Evolutionary conservation across 1,140 invertebrate species (phyloP).

Genomic region (Philopotamus ludificatus): DNA sequence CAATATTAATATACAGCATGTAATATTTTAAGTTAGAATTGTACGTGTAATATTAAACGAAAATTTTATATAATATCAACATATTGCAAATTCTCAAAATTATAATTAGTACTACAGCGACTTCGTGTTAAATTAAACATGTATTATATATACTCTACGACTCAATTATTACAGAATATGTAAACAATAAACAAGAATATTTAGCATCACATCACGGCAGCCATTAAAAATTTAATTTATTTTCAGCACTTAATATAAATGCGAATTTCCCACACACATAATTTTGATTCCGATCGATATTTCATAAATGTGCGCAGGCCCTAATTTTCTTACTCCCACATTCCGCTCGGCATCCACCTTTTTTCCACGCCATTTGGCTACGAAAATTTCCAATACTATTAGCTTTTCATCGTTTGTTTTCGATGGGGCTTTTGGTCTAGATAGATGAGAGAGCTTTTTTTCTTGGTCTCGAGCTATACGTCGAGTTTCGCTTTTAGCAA

Average conservation of each 20-base stretch:
- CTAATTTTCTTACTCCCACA: not conserved
- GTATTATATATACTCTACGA: too few relatives aligned
- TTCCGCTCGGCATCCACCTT: not conserved
- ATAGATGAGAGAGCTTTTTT: not conserved
- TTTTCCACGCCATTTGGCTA: not conserved
- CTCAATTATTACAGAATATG: not conserved
- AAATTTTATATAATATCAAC: too few relatives aligned
- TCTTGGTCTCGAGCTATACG: not conserved
- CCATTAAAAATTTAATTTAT: too few relatives aligned
- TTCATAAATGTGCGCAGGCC: too few relatives aligned
- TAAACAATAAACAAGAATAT: not conserved
- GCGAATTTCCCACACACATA: not conserved
- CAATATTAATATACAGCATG: not conserved
- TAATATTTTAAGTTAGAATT: too few relatives aligned
- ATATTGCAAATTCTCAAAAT: too few relatives aligned
- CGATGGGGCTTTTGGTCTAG: not conserved
- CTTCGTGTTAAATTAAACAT: too few relatives aligned
- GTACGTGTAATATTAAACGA: too few relatives aligned
- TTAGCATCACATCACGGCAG: too few relatives aligned
- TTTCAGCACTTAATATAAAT: too few relatives aligned
- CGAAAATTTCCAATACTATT: not conserved
- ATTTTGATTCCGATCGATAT: not conserved
- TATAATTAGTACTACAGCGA: too few relatives aligned
- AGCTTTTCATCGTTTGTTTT: not conserved
- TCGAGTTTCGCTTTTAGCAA: constrained; percentile 11